Percentiles rank a stretch among this genome's conserved stretches.
Conservation (phyloP, 2,888 invertebrate species). For the Ophraella communa region DNA sequence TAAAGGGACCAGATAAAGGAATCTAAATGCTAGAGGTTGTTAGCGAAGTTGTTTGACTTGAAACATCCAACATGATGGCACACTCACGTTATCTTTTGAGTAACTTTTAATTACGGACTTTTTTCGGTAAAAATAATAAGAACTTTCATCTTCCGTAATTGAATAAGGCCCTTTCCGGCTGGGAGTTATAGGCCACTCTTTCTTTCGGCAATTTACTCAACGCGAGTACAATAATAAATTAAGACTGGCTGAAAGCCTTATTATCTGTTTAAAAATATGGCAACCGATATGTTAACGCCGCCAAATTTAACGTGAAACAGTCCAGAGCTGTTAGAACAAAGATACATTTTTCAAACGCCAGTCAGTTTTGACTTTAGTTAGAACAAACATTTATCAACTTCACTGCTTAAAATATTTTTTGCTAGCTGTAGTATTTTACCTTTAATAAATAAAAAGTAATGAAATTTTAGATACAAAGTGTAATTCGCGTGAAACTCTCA, state of each 20-base stretch:
- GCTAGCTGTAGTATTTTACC: background rate
- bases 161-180: constrained; percentile 15
- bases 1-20: too few species aligned
- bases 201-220: constrained; percentile 16
- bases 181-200: constrained; percentile 18
- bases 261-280: constrained; percentile 36
- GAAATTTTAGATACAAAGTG: too few species aligned
- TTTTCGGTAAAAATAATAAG: constrained; percentile 22
- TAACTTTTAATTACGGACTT: constrained; percentile 18
- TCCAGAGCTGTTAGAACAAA: constrained; percentile 39
- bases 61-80: background rate
- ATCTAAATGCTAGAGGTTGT: too few species aligned
- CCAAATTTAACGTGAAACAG: constrained; percentile 38
- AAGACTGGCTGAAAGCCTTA: constrained; percentile 36
- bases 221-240: constrained; percentile 38
- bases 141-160: constrained; percentile 22
- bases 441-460: background rate
- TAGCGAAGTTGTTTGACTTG: background rate
- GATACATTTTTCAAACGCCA: constrained; percentile 45
- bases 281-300: constrained; percentile 36
- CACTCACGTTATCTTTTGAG: constrained; percentile 1
- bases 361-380: constrained; percentile 46
- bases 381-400: constrained; percentile 50
- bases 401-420: constrained; percentile 35
- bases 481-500: too few species aligned